A percentile compares a stretch with the other conserved stretches of the same genome.
Evolutionary conservation across 64 coral and sea anemone species (phyloP).

Genomic region (Anthopleura sola): DNA sequence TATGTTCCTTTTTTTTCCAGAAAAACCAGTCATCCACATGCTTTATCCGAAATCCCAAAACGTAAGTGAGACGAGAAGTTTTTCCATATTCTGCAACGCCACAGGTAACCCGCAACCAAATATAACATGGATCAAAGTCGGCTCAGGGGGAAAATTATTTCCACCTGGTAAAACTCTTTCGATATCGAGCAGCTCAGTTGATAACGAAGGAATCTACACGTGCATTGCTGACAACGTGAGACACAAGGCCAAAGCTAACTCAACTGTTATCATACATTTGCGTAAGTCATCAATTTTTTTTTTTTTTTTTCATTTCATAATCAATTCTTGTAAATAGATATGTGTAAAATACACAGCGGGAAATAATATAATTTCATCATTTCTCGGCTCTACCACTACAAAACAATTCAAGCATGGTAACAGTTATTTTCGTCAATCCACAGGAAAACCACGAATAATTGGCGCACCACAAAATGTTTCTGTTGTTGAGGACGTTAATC

Average conservation of each 20-base stretch:
- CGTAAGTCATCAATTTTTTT: neutral
- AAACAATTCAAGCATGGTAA: no score
- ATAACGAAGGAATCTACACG: slow-evolving; percentile 30
- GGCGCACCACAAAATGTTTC: slow-evolving; percentile 55
- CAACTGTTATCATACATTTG: neutral
- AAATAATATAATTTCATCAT: no score
- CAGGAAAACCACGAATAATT: slow-evolving; percentile 46
- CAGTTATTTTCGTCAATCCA: no score
- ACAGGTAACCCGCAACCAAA: slow-evolving; percentile 67
- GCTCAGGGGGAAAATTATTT: neutral
- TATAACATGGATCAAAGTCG: slow-evolving; percentile 61
- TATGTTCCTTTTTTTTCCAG: neutral
- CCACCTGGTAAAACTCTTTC: slow-evolving; percentile 26
- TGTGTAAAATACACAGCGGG: no score
- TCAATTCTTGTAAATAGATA: no score
- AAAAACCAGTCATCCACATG: slow-evolving; percentile 21
- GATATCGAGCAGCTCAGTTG: neutral
- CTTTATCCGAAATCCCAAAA: slow-evolving; percentile 45
- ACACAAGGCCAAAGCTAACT: neutral
- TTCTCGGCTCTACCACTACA: no score
- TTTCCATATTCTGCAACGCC: slow-evolving; percentile 72
- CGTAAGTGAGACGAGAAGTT: slow-evolving; percentile 50
- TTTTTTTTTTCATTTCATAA: neutral
- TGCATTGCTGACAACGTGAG: slow-evolving; percentile 54
- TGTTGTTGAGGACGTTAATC: slow-evolving; percentile 9